Evolutionary conservation across 2,113 vertebrate species (phyloP).

Genomic region (Ptilonorhynchus violaceus): DNA sequence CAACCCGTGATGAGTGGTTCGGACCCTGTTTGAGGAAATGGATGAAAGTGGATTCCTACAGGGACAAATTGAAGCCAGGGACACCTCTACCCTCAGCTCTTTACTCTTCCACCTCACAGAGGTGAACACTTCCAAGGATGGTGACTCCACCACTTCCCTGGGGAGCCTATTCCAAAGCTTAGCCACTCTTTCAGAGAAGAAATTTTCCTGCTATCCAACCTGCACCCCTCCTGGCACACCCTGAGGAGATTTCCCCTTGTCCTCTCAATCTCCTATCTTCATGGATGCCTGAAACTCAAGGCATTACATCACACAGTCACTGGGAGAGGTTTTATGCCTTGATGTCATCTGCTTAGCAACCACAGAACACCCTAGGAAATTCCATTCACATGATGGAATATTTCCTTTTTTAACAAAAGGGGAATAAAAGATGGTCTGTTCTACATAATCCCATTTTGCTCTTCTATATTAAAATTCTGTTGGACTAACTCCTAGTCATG

Average conservation of each 20-base stretch:
- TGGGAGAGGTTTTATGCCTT: not conserved
- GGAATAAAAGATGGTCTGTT: not conserved
- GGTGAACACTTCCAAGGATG: not conserved
- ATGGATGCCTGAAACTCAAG: not conserved
- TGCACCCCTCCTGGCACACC: not conserved
- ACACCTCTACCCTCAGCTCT: not conserved
- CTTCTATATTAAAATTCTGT: not conserved
- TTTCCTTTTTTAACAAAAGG: not conserved
- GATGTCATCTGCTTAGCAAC: not conserved
- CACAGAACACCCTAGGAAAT: not conserved
- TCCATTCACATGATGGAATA: not conserved
- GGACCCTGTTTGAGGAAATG: not conserved
- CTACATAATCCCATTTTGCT: not conserved
- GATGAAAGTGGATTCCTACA: no score
- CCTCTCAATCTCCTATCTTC: not conserved
- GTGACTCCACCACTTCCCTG: not conserved
- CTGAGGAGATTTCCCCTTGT: not conserved
- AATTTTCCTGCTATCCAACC: not conserved
- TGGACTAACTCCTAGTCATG: not conserved
- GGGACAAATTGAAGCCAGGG: not conserved
- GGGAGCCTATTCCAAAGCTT: not conserved
- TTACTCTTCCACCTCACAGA: not conserved
- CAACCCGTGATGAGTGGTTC: rapidly evolving
- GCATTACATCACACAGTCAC: not conserved
- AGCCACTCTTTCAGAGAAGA: not conserved